These are phyloP conservation scores for Bufotes viridis DNA, from an alignment of 2,797 vertebrate species.

Conservation along the genomic window DNA sequence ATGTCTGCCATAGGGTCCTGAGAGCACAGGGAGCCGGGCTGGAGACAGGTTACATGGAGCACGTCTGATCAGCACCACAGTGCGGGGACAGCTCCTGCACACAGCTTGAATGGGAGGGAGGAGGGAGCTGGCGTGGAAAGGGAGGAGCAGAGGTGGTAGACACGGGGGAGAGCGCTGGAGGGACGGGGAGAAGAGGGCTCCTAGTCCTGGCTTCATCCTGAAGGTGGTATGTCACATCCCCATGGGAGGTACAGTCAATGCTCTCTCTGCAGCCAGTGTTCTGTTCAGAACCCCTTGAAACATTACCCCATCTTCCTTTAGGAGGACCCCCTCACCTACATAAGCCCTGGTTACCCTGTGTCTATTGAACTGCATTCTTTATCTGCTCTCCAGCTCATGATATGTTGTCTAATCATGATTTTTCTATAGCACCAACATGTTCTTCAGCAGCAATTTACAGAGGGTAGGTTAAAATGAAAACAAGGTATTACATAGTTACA, in stretches of 20 bases:
- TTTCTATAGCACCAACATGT: too few relatives aligned
- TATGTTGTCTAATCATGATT: too few relatives aligned
- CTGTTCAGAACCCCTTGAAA: not conserved
- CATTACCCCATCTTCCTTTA: not conserved
- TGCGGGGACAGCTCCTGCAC: conserved; percentile 74
- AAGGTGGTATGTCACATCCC: not conserved
- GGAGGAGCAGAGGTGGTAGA: conserved; percentile 23
- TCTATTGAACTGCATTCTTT: too few relatives aligned
- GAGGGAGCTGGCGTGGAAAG: conserved; percentile 45
- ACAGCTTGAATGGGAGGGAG: conserved; percentile 60
- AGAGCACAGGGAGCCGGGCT: not conserved
- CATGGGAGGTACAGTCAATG: not conserved
- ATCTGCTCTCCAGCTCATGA: not conserved
- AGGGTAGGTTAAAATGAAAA: too few relatives aligned
- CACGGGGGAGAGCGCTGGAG: not conserved
- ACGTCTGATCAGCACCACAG: conserved; percentile 77
- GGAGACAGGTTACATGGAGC: conserved; percentile 53
- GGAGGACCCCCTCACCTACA: too few relatives aligned
- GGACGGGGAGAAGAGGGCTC: not conserved
- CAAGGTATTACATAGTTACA: too few relatives aligned
- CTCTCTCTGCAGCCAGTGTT: not conserved
- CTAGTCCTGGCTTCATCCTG: not conserved
- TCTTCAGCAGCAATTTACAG: too few relatives aligned
- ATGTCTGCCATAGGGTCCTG: conserved; percentile 8
- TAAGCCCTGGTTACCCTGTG: too few relatives aligned